A percentile compares a stretch with the other conserved stretches of the same genome.
phyloP scores from a whole-genome alignment of 2,113 vertebrate genomes.

The Neofelis nebulosa region DNA sequence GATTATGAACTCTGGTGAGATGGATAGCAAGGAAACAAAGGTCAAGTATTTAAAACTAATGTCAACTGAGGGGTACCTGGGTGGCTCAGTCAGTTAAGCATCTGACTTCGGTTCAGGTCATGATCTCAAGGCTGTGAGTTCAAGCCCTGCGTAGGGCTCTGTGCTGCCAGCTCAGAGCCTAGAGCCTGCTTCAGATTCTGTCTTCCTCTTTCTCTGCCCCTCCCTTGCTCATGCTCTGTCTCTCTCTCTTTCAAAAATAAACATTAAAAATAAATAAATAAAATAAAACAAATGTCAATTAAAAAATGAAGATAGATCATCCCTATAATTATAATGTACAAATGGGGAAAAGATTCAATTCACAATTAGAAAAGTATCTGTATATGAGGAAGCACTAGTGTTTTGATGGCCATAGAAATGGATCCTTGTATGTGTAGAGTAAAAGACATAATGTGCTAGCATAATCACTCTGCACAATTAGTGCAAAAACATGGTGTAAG shows the following conservation, averaged over 20 bases:
- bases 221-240: too few relatives aligned
- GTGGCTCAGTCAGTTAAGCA: too few relatives aligned
- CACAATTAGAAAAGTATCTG: constrained; percentile 30
- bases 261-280: too few relatives aligned
- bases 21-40: background rate
- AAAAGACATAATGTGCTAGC: background rate
- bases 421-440: background rate
- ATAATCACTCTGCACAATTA: background rate
- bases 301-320: constrained; percentile 36
- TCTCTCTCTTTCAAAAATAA: too few relatives aligned
- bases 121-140: too few relatives aligned
- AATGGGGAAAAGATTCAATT: background rate
- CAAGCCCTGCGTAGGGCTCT: too few relatives aligned
- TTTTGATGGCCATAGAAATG: background rate
- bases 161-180: too few relatives aligned
- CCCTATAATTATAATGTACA: constrained; percentile 37
- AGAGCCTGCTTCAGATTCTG: too few relatives aligned
- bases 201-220: too few relatives aligned
- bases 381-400: background rate
- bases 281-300: constrained; percentile 33
- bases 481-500: background rate
- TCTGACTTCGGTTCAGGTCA: too few relatives aligned
- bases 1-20: constrained; percentile 32
- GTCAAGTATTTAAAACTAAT: constrained; percentile 49
- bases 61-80: background rate